Conservation (phyloP, 2,888 invertebrate species). For the Timema podura region DNA sequence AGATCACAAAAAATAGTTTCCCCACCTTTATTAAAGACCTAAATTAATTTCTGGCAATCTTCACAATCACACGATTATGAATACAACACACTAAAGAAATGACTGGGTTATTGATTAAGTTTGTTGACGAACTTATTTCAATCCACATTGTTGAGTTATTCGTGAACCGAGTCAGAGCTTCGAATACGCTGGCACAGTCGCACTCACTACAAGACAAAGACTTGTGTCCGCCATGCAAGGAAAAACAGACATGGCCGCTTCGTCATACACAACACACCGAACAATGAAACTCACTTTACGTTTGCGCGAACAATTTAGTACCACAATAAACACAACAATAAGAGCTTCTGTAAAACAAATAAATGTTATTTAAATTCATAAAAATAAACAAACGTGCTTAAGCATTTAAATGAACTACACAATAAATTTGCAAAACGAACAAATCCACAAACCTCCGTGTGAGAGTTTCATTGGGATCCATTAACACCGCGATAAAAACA, state of each 20-base stretch:
- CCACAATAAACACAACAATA: constrained; percentile 18
- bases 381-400: not conserved
- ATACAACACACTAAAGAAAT: too few species aligned
- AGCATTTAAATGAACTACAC: constrained; percentile 12
- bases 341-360: too few species aligned
- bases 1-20: too few species aligned
- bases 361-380: too few species aligned
- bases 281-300: constrained; percentile 20
- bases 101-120: too few species aligned
- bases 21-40: too few species aligned
- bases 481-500: constrained; percentile 3
- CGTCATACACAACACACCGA: constrained; percentile 22
- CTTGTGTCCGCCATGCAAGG: constrained; percentile 13
- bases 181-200: too few species aligned
- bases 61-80: too few species aligned
- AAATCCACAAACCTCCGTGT: constrained; percentile 26
- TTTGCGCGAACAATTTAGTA: constrained; percentile 17
- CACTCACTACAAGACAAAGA: not conserved
- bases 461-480: constrained; percentile 23
- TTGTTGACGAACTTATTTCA: too few species aligned
- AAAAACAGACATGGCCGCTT: constrained; percentile 21
- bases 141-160: too few species aligned
- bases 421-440: constrained; percentile 21
- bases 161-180: too few species aligned
- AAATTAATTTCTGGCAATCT: too few species aligned